Conservation (phyloP, 2,113 vertebrate species). For the Ceyx margarethae region DNA sequence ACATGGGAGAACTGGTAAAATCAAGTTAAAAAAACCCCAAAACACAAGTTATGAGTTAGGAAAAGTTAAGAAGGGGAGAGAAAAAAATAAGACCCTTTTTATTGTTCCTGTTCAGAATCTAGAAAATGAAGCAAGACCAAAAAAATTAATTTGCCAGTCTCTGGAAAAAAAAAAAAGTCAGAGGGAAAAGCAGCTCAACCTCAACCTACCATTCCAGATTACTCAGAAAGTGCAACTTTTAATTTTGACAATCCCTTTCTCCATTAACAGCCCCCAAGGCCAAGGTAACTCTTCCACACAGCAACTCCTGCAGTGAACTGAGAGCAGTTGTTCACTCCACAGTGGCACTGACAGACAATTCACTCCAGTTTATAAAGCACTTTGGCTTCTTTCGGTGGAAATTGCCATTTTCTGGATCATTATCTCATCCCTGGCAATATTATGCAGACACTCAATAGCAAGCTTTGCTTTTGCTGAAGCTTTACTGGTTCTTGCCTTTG, state of each 20-base stretch:
- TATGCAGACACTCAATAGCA: neutral
- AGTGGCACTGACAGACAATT: rapidly evolving
- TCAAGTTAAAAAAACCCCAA: neutral
- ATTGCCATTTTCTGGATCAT: neutral
- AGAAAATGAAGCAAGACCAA: neutral
- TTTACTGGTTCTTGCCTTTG: neutral
- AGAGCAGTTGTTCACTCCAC: neutral
- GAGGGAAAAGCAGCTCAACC: neutral
- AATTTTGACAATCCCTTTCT: neutral
- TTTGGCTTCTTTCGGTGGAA: neutral
- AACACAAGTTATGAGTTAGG: neutral
- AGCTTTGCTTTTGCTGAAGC: neutral
- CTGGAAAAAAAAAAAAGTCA: neutral
- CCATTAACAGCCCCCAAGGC: neutral
- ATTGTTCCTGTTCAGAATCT: neutral
- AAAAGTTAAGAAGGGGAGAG: neutral
- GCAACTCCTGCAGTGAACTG: neutral
- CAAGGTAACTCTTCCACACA: neutral
- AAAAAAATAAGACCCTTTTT: neutral
- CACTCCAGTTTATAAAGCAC: neutral
- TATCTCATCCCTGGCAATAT: neutral
- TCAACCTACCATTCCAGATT: neutral
- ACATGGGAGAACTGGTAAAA: neutral
- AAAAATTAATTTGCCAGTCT: neutral
- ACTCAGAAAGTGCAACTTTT: neutral